Conservation (phyloP, 2,113 vertebrate species). For the Casuarius casuarius region DNA sequence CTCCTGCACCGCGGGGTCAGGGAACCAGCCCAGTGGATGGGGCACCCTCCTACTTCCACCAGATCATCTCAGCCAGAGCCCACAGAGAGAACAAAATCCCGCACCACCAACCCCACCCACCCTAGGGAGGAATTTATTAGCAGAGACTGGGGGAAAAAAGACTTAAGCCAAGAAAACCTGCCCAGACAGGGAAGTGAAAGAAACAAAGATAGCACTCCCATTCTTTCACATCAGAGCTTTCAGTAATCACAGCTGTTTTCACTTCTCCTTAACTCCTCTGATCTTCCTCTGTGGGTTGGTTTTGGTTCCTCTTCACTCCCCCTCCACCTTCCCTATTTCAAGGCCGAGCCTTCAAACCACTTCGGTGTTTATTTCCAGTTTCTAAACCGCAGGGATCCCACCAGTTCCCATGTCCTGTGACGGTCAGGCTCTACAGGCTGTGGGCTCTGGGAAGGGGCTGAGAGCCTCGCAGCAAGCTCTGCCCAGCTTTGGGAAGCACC, state of each 20-base stretch:
- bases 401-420: not conserved
- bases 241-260: constrained; percentile 61
- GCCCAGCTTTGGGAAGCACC: not conserved
- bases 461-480: not conserved
- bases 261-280: not conserved
- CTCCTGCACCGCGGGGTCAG: too few relatives aligned
- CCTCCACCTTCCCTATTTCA: not conserved
- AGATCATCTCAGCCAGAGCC: too few relatives aligned
- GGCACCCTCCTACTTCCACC: not conserved
- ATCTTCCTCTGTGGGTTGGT: not conserved
- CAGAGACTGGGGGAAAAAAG: not conserved
- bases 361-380: constrained; percentile 45
- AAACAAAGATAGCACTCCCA: constrained; percentile 15
- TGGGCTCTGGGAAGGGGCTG: too few relatives aligned
- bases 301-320: constrained; percentile 43
- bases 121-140: constrained; percentile 11
- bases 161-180: not conserved
- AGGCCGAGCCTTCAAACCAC: not conserved
- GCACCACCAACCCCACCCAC: not conserved
- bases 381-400: not conserved
- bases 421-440: not conserved
- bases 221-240: not conserved
- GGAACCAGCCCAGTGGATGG: not conserved
- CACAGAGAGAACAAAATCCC: not conserved
- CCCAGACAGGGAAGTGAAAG: constrained; percentile 60